Evolutionary conservation across 2,797 vertebrate genomes (phyloP).

Genomic region (Sebastes itinus): DNA sequence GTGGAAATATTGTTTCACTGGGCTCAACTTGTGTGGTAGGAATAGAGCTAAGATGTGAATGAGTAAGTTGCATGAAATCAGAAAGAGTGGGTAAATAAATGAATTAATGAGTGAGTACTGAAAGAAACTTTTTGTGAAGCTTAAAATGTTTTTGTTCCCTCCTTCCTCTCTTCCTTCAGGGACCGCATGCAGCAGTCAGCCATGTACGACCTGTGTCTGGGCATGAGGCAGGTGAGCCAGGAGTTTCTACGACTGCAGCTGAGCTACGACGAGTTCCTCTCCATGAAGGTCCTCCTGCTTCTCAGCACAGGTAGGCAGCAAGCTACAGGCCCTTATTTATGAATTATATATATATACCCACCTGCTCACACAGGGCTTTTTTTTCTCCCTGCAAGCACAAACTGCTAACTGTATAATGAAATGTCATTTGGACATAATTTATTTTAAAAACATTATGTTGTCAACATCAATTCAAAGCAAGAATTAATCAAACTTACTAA

Average conservation of each 20-base stretch:
- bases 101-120: neutral
- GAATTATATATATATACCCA: neutral
- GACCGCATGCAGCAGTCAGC: conserved; percentile 98
- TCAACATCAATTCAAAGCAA: neutral
- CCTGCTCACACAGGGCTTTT: neutral
- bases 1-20: conserved; percentile 59
- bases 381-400: neutral
- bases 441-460: neutral
- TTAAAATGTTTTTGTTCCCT: neutral
- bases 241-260: conserved; percentile 97
- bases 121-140: neutral
- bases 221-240: conserved; percentile 98
- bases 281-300: conserved; percentile 98
- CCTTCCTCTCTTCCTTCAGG: conserved; percentile 73
- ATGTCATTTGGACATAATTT: neutral
- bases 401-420: neutral
- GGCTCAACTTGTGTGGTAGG: conserved; percentile 33
- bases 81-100: neutral
- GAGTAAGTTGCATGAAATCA: conserved; percentile 7
- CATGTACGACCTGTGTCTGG: conserved; percentile 98
- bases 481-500: neutral
- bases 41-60: conserved; percentile 6
- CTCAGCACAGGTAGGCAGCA: conserved; percentile 91
- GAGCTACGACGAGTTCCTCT: conserved; percentile 95
- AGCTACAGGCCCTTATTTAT: neutral